Evolutionary conservation across 2,797 vertebrate genomes (phyloP).

Genomic region (Cetoscarus ocellatus): DNA sequence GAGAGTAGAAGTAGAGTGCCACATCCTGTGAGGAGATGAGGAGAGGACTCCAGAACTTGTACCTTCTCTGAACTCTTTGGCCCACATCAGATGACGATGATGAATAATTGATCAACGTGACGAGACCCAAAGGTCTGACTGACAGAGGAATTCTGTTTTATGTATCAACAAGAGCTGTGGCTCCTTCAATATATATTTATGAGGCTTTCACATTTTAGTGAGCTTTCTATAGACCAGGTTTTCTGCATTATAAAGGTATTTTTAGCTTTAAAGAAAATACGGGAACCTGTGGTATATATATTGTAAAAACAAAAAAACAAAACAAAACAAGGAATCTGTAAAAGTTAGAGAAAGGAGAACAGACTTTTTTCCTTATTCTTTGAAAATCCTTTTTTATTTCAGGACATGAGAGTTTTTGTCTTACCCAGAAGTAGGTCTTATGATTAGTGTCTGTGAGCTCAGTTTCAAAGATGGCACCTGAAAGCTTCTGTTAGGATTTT

Average conservation of each 20-base stretch:
- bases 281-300: neutral
- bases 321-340: neutral
- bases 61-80: constrained; percentile 27
- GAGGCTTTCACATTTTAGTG: constrained; percentile 15
- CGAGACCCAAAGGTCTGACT: constrained; percentile 29
- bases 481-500: no score
- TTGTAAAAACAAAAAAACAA: no score
- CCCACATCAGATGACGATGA: constrained; percentile 19
- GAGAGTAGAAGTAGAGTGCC: neutral
- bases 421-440: neutral
- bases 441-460: neutral
- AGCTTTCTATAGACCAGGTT: neutral
- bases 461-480: neutral
- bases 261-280: neutral
- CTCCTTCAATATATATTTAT: constrained; percentile 15
- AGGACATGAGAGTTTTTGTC: neutral
- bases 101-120: constrained; percentile 51
- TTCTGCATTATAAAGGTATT: neutral
- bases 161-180: constrained; percentile 21
- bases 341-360: neutral
- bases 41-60: constrained; percentile 23
- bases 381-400: neutral
- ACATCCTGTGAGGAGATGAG: neutral
- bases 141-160: constrained; percentile 42
- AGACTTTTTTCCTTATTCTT: neutral